Conservation (phyloP, 2,797 vertebrate species). For the Margarornis squamiger region DNA sequence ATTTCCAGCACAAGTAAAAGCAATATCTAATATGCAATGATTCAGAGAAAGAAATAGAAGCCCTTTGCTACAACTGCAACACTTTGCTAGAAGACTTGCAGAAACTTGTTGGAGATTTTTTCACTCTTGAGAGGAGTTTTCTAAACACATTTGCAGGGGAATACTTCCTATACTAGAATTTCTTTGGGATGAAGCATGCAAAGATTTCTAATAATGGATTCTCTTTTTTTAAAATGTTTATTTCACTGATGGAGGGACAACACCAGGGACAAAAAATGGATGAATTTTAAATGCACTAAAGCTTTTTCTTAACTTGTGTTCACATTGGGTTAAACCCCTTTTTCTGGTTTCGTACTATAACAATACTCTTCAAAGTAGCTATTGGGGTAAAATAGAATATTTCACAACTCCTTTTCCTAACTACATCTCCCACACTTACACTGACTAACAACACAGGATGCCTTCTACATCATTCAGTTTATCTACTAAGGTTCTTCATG, state of each 20-base stretch:
- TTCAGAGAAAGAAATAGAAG: not conserved
- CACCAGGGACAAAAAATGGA: accelerated
- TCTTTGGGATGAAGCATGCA: not conserved
- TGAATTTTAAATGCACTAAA: not conserved
- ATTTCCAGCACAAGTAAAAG: not conserved
- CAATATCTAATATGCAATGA: not conserved
- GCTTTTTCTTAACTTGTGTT: not conserved
- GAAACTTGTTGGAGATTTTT: not conserved
- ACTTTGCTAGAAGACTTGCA: not conserved
- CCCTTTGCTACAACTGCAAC: not conserved
- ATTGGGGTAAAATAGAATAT: not conserved
- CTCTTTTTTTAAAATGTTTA: not conserved
- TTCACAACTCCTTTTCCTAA: not conserved
- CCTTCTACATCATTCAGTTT: not conserved
- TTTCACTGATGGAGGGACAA: not conserved
- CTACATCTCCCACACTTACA: not conserved
- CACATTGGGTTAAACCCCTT: not conserved
- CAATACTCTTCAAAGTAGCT: not conserved
- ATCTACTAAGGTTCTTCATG: not conserved
- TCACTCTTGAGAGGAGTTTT: not conserved
- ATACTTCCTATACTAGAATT: not conserved
- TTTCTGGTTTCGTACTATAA: not conserved
- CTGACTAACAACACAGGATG: not conserved
- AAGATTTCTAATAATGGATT: not conserved
- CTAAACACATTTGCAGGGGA: not conserved